Evolutionary conservation across 2,888 invertebrate species (phyloP).

Genomic region (Papilio gigon): DNA sequence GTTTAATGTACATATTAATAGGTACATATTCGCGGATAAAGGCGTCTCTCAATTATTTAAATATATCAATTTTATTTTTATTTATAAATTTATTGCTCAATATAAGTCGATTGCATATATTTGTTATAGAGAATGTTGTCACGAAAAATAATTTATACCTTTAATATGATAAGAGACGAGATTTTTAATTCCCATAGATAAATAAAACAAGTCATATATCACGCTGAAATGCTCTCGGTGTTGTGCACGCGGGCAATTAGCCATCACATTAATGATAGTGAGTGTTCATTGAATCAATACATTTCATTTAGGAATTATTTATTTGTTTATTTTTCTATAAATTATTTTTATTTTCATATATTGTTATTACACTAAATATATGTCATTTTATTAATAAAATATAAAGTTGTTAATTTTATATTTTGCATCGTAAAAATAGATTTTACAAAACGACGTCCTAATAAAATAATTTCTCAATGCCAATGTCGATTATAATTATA

Average conservation of each 20-base stretch:
- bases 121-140: conserved; percentile 61
- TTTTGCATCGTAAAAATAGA: conserved; percentile 29
- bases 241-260: conserved; percentile 76
- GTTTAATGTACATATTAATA: conserved; percentile 15
- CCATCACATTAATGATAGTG: conserved; percentile 6
- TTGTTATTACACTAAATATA: neutral
- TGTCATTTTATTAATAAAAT: too few relatives aligned
- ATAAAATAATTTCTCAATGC: conserved; percentile 20
- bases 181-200: conserved; percentile 72
- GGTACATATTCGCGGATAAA: neutral
- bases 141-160: conserved; percentile 59
- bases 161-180: conserved; percentile 60
- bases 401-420: conserved; percentile 18
- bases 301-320: neutral
- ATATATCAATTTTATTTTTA: conserved; percentile 1
- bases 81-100: conserved; percentile 64
- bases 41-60: conserved; percentile 18
- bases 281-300: conserved; percentile 21
- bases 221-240: conserved; percentile 76
- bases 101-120: conserved; percentile 47
- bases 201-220: conserved; percentile 64
- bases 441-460: conserved; percentile 31
- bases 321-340: conserved; percentile 13
- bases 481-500: conserved; percentile 23
- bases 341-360: conserved; percentile 20